A percentile compares a stretch with the other conserved stretches of the same genome.
These are phyloP conservation scores for Yponomeuta evonymella DNA, from an alignment of 2,888 invertebrate species.

Conservation along the genomic window DNA sequence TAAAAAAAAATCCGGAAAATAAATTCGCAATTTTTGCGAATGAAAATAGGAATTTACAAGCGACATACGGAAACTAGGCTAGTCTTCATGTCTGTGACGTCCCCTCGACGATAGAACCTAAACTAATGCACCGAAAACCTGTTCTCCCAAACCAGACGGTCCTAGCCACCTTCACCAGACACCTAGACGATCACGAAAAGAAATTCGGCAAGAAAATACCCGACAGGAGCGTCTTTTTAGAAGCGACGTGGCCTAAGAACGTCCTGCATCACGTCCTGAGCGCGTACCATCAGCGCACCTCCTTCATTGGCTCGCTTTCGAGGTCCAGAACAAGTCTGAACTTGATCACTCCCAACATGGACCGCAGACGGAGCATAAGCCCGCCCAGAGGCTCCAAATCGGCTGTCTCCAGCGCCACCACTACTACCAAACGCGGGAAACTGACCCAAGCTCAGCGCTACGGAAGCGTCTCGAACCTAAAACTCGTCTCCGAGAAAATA, in stretches of 20 bases:
- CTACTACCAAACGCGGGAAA: slow-evolving; percentile 47
- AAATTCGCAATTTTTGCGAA: too few relatives aligned
- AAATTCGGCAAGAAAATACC: slow-evolving; percentile 58
- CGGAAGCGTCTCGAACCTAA: slow-evolving; percentile 60
- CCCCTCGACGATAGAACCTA: background rate
- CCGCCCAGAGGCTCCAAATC: slow-evolving; percentile 43
- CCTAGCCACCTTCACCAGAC: slow-evolving; percentile 50
- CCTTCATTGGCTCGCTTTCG: slow-evolving; percentile 73
- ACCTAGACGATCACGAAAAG: slow-evolving; percentile 65
- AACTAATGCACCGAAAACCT: background rate
- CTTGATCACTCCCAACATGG: slow-evolving; percentile 50
- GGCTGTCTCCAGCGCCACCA: slow-evolving; percentile 41
- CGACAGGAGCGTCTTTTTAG: slow-evolving; percentile 45
- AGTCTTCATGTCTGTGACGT: slow-evolving; percentile 3
- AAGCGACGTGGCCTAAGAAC: slow-evolving; percentile 64
- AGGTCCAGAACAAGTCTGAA: slow-evolving; percentile 75
- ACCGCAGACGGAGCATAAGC: slow-evolving; percentile 51
- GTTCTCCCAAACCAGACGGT: slow-evolving; percentile 46
- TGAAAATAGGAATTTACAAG: too few relatives aligned
- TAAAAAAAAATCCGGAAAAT: background rate
- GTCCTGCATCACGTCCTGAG: slow-evolving; percentile 58
- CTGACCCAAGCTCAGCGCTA: slow-evolving; percentile 47
- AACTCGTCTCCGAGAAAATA: slow-evolving; percentile 61
- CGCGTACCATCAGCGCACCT: slow-evolving; percentile 55
- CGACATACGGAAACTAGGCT: background rate